Conservation (phyloP, 2,888 invertebrate species). For the Oxyteleia sp. region DNA sequence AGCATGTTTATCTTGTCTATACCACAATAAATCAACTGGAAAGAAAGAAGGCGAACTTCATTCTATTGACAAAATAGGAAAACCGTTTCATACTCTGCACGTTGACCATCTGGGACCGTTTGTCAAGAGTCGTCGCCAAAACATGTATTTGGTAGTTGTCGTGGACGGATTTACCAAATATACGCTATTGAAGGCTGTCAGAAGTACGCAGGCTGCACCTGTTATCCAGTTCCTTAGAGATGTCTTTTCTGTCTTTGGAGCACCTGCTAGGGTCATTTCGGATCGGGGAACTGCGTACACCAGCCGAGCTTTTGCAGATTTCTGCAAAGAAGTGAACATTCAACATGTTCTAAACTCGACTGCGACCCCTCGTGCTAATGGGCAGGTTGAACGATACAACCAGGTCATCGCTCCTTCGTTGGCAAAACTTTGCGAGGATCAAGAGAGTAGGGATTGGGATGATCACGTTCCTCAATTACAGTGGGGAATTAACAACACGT, state of each 20-base stretch:
- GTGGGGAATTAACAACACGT: conserved; percentile 44
- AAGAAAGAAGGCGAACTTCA: conserved; percentile 80
- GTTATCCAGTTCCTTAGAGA: conserved; percentile 74
- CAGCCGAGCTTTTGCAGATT: conserved; percentile 77
- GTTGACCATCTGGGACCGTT: conserved; percentile 87
- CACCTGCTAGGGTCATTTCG: conserved; percentile 79
- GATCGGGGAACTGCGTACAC: conserved; percentile 86
- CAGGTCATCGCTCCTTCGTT: conserved; percentile 31
- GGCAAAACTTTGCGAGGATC: conserved; percentile 25
- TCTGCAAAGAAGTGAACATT: conserved; percentile 79
- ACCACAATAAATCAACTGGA: conserved; percentile 76
- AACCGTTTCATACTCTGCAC: conserved; percentile 86
- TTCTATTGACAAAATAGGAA: conserved; percentile 84
- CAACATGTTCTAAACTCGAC: conserved; percentile 78
- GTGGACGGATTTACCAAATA: conserved; percentile 85
- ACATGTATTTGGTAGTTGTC: conserved; percentile 81
- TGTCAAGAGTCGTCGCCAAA: conserved; percentile 79
- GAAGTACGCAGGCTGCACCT: conserved; percentile 78
- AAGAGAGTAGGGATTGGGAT: conserved; percentile 32
- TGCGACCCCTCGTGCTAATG: conserved; percentile 81
- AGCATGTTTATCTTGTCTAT: conserved; percentile 85
- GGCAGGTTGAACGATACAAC: conserved; percentile 79
- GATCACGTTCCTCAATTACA: conserved; percentile 22
- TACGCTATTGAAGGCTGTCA: conserved; percentile 80
- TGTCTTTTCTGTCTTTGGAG: conserved; percentile 22